A percentile compares a stretch with the other conserved stretches of the same genome.
phyloP scores from a whole-genome alignment of 2,797 vertebrate species.

The Pantherophis alleghaniensis region DNA sequence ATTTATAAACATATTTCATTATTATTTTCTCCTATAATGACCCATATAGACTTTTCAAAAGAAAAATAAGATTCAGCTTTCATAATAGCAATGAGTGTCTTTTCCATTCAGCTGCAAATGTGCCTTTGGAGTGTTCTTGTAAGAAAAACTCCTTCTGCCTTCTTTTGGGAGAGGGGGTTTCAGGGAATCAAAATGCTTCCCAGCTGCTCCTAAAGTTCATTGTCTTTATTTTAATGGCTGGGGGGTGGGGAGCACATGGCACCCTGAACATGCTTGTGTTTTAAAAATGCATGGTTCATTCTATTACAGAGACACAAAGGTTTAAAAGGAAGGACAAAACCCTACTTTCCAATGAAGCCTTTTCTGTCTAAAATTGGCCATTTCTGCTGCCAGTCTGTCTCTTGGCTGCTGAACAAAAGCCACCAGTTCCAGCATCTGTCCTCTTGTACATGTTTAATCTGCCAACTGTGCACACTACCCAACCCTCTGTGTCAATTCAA shows the following conservation, averaged over 20 bases:
- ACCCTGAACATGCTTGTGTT: not conserved
- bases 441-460: not conserved
- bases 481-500: not conserved
- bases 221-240: not conserved
- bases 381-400: not conserved
- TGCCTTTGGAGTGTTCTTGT: not conserved
- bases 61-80: not conserved
- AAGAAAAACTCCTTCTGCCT: not conserved
- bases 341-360: not conserved
- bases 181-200: not conserved
- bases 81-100: not conserved
- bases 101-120: not conserved
- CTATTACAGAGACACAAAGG: not conserved
- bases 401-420: conserved; percentile 6
- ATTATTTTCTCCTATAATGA: not conserved
- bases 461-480: not conserved
- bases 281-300: not conserved
- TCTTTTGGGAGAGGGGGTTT: not conserved
- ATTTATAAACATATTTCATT: conserved; percentile 13
- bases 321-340: not conserved
- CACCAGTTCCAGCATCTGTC: conserved; percentile 19
- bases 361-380: not conserved
- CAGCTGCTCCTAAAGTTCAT: conserved; percentile 26
- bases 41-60: conserved; percentile 11
- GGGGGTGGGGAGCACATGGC: too few relatives aligned